Evolutionary conservation across 2,113 vertebrate genomes (phyloP).

Genomic region (Neotragus pygmaeus): DNA sequence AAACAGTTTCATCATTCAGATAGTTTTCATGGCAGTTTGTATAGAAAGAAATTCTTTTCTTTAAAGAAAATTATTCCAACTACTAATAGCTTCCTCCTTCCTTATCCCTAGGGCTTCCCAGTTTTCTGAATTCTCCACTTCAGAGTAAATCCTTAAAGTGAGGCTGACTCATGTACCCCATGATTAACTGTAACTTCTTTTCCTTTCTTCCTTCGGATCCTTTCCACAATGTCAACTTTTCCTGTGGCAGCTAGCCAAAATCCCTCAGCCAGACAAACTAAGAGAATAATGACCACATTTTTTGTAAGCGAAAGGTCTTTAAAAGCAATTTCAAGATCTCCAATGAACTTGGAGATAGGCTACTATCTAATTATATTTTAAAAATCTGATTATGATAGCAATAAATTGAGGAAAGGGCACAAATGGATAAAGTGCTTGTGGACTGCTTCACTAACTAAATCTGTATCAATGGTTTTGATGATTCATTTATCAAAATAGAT

Average conservation of each 20-base stretch:
- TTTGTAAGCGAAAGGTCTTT: conserved; percentile 47
- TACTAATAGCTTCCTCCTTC: conserved; percentile 43
- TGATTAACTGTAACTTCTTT: conserved; percentile 69
- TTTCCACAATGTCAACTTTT: conserved; percentile 67
- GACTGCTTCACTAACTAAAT: not conserved
- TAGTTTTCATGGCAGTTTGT: not conserved
- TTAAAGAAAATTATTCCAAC: conserved; percentile 34
- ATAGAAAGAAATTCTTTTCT: conserved; percentile 29
- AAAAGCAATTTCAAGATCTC: not conserved
- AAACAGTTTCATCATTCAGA: not conserved
- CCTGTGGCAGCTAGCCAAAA: conserved; percentile 30
- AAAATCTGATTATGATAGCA: not conserved
- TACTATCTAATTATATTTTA: not conserved
- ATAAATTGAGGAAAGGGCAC: not conserved
- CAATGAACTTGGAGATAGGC: not conserved
- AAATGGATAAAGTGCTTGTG: not conserved
- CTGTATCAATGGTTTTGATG: not conserved
- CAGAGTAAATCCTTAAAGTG: conserved; percentile 61
- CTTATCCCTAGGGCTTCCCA: conserved; percentile 46
- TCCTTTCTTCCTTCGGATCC: conserved; percentile 50
- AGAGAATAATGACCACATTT: conserved; percentile 23
- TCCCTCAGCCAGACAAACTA: conserved; percentile 32
- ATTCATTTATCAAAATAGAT: conserved; percentile 33
- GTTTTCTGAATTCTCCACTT: conserved; percentile 57
- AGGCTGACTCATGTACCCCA: conserved; percentile 60